phyloP scores from a whole-genome alignment of 1,140 invertebrate genomes.

The Sogatella furcifera region DNA sequence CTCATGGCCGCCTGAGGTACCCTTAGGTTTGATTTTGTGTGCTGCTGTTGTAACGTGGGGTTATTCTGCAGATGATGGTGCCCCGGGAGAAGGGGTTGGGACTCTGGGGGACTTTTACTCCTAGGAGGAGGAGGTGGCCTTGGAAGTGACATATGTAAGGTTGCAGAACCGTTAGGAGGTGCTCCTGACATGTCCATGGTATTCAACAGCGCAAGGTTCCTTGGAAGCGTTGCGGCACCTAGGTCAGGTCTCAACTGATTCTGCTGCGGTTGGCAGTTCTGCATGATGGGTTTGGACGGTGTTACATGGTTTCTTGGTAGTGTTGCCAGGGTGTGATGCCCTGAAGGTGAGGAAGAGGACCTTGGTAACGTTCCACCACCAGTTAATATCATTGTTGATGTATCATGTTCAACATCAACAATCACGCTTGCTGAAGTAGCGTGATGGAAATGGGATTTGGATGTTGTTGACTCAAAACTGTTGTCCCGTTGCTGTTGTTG shows the following conservation, averaged over 20 bases:
- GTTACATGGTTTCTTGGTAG: constrained; percentile 32
- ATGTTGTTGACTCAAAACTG: constrained; percentile 10
- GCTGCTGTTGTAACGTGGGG: constrained; percentile 17
- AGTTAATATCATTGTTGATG: constrained; percentile 51
- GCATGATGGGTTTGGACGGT: background rate
- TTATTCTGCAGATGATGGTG: constrained; percentile 28
- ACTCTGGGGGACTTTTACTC: constrained; percentile 40
- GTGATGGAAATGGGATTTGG: constrained; percentile 13
- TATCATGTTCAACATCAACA: constrained; percentile 67
- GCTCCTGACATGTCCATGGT: background rate
- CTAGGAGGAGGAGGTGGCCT: constrained; percentile 42
- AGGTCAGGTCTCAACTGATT: constrained; percentile 27
- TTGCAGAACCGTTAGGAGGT: constrained; percentile 42
- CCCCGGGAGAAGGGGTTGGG: constrained; percentile 30
- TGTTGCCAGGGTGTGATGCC: constrained; percentile 27
- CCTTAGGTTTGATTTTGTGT: constrained; percentile 33
- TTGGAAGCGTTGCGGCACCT: constrained; percentile 10
- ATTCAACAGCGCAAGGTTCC: background rate
- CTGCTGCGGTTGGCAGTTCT: constrained; percentile 12
- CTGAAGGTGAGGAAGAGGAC: constrained; percentile 4
- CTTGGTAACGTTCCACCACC: constrained; percentile 24
- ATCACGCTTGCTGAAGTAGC: constrained; percentile 44
- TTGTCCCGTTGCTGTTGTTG: constrained; percentile 25
- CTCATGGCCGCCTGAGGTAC: constrained; percentile 64
- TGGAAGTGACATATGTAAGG: constrained; percentile 42